Base-by-base conservation (phyloP, 2,113 vertebrate genomes). In the Scophthalmus maximus region DNA sequence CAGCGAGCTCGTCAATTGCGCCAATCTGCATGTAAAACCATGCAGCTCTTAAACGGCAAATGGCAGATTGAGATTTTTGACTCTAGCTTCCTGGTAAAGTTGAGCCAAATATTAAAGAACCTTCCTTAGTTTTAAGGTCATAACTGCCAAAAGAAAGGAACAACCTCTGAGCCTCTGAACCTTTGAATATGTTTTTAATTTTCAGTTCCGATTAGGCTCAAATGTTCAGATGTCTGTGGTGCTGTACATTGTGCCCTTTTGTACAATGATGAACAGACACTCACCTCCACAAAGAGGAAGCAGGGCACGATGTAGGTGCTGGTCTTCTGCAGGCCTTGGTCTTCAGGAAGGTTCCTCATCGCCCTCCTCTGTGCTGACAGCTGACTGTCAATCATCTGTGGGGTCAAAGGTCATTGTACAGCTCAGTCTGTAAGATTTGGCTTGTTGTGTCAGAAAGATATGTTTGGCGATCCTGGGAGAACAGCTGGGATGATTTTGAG, bases 241-340 rank as follows among this genome's bases (percentile, higher is more conserved):
- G 5, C 36, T 40, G 9, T 30, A 20, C n/a, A 14, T 49, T 29
- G 11, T n/a, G 23, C 3, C 17, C 15, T 5, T 32, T 23, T 34
- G 5, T 29, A 18, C n/a, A 18, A 29, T 0, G 32, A 18, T 22
- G 4, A 80, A 15, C 27, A 15, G 12, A 51, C 53, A 81, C 91
- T 93, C 76, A 94, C 93, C 92, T 94, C 93, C 57, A 94, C 93
- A 5, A 92, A 77, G 52, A 94, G 90, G 78, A 94, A 94, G 70
- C 94, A 94, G 49, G 94, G 94, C 49, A 94, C 91, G 1, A 94
- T 92, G 87, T 92, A 92, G 67, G 82, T 93, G 89, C 94, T 94
- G 71, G 78, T 93, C 86, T 93, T 94, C 62, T 91, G 83, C 59
- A 61, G 79, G 23, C 36, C 71, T 53, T 49, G 73, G 63, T 85